Conservation (phyloP, 2,113 vertebrate genomes). For the Crotalus horridus region DNA sequence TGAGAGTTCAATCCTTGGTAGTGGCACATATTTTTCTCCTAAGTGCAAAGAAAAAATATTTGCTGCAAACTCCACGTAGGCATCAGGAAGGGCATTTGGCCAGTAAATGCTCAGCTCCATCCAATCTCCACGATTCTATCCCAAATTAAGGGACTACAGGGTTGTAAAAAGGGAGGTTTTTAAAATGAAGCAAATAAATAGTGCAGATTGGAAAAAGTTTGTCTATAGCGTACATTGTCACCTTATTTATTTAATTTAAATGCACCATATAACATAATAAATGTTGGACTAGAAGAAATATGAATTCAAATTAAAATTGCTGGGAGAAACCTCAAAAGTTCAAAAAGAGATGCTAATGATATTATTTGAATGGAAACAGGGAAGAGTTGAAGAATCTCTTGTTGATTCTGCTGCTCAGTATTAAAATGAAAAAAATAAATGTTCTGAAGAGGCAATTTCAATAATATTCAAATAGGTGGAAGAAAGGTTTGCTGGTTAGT, state of each 20-base stretch:
- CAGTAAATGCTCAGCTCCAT: neutral
- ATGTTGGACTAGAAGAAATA: neutral
- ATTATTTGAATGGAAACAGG: neutral
- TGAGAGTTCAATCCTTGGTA: neutral
- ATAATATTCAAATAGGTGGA: neutral
- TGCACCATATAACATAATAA: neutral
- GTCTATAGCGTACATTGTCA: neutral
- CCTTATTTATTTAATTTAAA: neutral
- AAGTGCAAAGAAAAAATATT: neutral
- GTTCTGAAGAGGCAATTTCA: neutral
- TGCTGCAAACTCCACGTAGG: neutral
- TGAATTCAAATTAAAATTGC: neutral
- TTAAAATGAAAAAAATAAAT: neutral
- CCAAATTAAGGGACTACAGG: neutral
- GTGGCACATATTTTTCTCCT: neutral
- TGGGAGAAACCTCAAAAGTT: neutral
- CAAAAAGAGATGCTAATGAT: neutral
- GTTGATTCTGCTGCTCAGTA: neutral
- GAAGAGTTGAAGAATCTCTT: neutral
- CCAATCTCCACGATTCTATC: neutral
- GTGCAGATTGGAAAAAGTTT: neutral
- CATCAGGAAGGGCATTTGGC: neutral
- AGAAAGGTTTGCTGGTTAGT: neutral
- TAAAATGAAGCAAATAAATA: neutral
- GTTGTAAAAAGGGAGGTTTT: neutral